These are phyloP conservation scores for Rotaria magnacalcarata DNA, from an alignment of 2,888 invertebrate species.

Conservation along the genomic window DNA sequence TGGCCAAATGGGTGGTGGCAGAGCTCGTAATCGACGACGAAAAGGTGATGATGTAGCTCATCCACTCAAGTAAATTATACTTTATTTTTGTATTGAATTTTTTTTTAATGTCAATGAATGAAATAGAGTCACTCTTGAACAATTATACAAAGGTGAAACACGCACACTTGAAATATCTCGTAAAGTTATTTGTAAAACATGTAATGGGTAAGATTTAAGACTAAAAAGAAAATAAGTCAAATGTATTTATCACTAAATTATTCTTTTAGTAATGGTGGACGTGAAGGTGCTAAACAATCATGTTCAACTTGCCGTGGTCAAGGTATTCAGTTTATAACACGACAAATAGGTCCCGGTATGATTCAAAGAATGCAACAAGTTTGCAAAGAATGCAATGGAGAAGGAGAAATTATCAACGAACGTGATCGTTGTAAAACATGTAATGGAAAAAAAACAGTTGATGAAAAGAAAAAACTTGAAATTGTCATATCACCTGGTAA, in stretches of 20 bases:
- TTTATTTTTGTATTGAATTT: not conserved
- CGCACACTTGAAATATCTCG: constrained; percentile 75
- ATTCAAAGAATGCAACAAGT: constrained; percentile 61
- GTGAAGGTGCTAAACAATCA: constrained; percentile 65
- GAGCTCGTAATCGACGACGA: constrained; percentile 49
- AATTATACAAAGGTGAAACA: constrained; percentile 82
- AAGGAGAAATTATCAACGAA: constrained; percentile 64
- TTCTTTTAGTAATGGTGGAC: constrained; percentile 65
- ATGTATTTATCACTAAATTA: not conserved
- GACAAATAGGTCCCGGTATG: constrained; percentile 69
- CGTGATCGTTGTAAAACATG: constrained; percentile 77
- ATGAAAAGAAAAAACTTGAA: constrained; percentile 77
- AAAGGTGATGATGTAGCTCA: constrained; percentile 76
- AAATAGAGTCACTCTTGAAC: constrained; percentile 72
- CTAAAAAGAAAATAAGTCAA: not conserved
- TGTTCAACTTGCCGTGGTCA: constrained; percentile 75
- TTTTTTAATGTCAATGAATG: not conserved
- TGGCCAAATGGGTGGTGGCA: constrained; percentile 67
- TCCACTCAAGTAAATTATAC: constrained; percentile 63
- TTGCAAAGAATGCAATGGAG: constrained; percentile 63
- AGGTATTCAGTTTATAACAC: constrained; percentile 71
- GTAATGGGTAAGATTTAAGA: constrained; percentile 67
- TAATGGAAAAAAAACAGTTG: constrained; percentile 75
- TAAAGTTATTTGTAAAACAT: constrained; percentile 73
- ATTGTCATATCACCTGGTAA: constrained; percentile 79